Percentiles rank a stretch among this genome's conserved stretches.
phyloP scores from a whole-genome alignment of 2,113 vertebrate genomes.

The Loxodonta africana region DNA sequence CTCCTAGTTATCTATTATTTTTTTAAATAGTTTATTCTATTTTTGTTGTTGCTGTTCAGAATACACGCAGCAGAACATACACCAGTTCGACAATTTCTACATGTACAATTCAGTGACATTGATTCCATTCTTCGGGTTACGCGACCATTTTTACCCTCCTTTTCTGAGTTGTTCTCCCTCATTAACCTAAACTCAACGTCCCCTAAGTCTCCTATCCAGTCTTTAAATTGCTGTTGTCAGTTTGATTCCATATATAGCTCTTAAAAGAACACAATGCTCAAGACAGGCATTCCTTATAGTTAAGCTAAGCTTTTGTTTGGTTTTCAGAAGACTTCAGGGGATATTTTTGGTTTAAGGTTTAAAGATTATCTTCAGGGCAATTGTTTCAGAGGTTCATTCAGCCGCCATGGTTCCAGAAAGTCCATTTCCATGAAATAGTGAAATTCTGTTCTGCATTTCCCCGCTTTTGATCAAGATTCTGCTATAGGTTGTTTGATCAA shows the following conservation, averaged over 20 bases:
- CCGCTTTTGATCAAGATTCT: background rate
- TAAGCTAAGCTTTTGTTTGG: background rate
- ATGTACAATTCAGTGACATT: background rate
- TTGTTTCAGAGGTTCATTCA: background rate
- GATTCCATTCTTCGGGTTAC: background rate
- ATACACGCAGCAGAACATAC: background rate
- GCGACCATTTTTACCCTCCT: background rate
- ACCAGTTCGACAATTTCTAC: background rate
- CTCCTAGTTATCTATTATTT: background rate
- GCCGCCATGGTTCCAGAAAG: background rate
- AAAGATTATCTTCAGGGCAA: background rate
- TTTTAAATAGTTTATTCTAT: background rate
- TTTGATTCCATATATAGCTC: background rate
- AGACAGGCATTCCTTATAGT: background rate
- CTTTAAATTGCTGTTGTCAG: background rate
- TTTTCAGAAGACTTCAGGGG: background rate
- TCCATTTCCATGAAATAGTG: background rate
- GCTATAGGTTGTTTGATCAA: background rate
- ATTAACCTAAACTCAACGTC: background rate
- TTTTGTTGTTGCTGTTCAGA: background rate
- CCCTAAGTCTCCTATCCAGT: background rate
- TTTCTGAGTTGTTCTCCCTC: background rate
- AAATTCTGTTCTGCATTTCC: background rate
- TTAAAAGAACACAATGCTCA: background rate
- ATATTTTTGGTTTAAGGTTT: background rate